Evolutionary conservation across 2,113 vertebrate species (phyloP).

Genomic region (Ellobius talpinus): DNA sequence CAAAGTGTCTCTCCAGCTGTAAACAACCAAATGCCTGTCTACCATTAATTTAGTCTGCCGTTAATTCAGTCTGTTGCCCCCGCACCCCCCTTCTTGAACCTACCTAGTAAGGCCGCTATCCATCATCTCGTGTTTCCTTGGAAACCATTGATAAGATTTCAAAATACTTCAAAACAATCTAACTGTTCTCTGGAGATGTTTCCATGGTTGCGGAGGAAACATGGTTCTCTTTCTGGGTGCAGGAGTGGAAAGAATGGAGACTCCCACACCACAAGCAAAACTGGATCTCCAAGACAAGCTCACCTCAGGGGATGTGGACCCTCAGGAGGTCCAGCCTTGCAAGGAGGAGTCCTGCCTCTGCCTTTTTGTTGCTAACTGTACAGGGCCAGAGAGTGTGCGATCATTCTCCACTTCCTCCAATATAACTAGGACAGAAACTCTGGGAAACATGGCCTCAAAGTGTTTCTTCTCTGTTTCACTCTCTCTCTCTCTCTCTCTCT

Average conservation of each 20-base stretch:
- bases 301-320: not conserved
- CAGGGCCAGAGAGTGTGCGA: not conserved
- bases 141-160: constrained; percentile 81
- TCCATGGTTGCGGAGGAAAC: constrained; percentile 75
- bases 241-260: accelerated
- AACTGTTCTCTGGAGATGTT: not conserved
- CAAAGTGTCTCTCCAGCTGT: not conserved
- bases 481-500: not conserved
- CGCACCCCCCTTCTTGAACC: not conserved
- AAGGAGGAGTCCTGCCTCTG: accelerated
- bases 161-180: constrained; percentile 76
- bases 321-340: accelerated
- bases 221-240: not conserved
- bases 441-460: accelerated
- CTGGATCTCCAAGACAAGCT: not conserved
- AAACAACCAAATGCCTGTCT: not conserved
- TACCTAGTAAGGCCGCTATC: not conserved
- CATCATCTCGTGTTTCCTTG: constrained; percentile 65
- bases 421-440: not conserved
- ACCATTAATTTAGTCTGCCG: no score
- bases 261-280: not conserved
- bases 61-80: not conserved
- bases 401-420: no score
- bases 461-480: not conserved
- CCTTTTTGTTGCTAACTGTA: accelerated